These are phyloP conservation scores for Baronia brevicornis DNA, from an alignment of 2,888 invertebrate genomes.

Conservation along the genomic window DNA sequence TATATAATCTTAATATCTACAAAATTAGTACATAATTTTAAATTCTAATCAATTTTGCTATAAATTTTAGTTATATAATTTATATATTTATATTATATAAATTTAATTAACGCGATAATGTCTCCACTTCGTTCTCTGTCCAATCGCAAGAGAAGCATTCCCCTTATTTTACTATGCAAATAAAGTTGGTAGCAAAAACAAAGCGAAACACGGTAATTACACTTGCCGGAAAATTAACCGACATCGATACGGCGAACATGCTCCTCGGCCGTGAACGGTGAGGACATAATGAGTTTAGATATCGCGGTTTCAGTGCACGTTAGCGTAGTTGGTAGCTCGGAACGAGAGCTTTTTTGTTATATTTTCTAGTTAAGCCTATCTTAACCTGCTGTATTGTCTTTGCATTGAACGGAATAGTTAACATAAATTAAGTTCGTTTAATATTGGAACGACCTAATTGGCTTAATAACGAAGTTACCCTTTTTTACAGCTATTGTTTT, in stretches of 20 bases:
- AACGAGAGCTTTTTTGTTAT: neutral
- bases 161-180: slow-evolving; percentile 64
- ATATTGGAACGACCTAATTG: too few species aligned
- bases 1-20: too few species aligned
- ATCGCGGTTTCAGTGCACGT: slow-evolving; percentile 50
- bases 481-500: too few species aligned
- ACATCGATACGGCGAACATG: slow-evolving; percentile 65
- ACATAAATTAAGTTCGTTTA: too few species aligned
- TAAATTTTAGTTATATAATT: too few species aligned
- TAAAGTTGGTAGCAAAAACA: slow-evolving; percentile 74
- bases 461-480: too few species aligned
- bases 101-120: slow-evolving; percentile 10
- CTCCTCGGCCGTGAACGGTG: slow-evolving; percentile 37
- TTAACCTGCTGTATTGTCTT: too few species aligned
- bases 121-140: slow-evolving; percentile 32
- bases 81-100: too few species aligned
- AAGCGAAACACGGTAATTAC: slow-evolving; percentile 71
- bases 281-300: slow-evolving; percentile 60
- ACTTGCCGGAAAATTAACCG: slow-evolving; percentile 72
- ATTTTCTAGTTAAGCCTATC: neutral
- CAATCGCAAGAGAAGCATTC: slow-evolving; percentile 40
- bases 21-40: too few species aligned
- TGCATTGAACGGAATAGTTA: too few species aligned
- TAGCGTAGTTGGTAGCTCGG: slow-evolving; percentile 27
- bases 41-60: too few species aligned